These are phyloP conservation scores for Neoscelio sp. DNA, from an alignment of 2,888 invertebrate species.

Conservation along the genomic window DNA sequence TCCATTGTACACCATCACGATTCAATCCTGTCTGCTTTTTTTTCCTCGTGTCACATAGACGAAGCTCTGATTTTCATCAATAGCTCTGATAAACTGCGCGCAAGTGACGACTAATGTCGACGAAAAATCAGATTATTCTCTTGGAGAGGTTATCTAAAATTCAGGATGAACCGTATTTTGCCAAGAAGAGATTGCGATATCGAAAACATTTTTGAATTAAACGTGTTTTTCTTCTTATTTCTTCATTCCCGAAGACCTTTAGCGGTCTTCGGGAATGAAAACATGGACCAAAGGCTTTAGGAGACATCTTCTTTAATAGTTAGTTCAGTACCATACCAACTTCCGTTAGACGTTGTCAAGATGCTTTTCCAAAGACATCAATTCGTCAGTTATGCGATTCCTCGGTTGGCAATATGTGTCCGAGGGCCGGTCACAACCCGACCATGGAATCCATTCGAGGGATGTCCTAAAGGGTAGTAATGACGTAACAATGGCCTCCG, in stretches of 20 bases:
- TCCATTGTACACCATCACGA: conserved; percentile 67
- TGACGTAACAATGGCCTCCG: conserved; percentile 81
- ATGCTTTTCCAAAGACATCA: not conserved
- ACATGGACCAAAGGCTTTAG: not conserved
- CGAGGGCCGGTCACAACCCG: conserved; percentile 24
- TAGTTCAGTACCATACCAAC: not conserved
- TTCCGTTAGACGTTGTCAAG: too few species aligned
- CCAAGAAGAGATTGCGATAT: too few species aligned
- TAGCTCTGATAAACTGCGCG: conserved; percentile 9
- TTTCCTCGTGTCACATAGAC: conserved; percentile 21
- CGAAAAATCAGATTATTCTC: not conserved
- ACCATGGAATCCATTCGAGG: conserved; percentile 38
- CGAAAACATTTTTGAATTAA: too few species aligned
- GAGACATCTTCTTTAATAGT: conserved; percentile 20
- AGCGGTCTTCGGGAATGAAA: too few species aligned
- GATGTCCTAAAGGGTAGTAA: conserved; percentile 79
- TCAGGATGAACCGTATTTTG: too few species aligned
- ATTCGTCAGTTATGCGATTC: not conserved
- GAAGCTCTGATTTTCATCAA: conserved; percentile 30
- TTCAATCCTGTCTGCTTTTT: conserved; percentile 38
- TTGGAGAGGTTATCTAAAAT: not conserved
- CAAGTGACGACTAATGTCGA: conserved; percentile 13
- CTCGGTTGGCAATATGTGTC: conserved; percentile 19
- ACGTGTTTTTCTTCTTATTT: too few species aligned
- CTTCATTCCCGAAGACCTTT: too few species aligned